These are phyloP conservation scores for Fukomys damarensis DNA, from an alignment of 2,113 vertebrate genomes.

Conservation along the genomic window DNA sequence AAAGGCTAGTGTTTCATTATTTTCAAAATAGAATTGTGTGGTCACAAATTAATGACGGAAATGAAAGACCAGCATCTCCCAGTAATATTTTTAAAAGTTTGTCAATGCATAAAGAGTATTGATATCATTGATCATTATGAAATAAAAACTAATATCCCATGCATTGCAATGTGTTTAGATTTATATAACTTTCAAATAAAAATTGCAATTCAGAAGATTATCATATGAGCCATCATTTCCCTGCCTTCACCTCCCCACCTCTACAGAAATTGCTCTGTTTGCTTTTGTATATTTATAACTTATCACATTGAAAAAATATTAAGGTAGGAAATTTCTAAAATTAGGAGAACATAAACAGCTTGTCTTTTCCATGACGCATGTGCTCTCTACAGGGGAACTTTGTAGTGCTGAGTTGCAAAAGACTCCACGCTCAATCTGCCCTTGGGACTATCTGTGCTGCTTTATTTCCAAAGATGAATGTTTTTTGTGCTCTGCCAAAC, in stretches of 20 bases:
- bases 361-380: slow-evolving; percentile 59
- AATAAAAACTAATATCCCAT: background rate
- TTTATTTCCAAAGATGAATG: slow-evolving; percentile 68
- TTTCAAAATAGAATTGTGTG: background rate
- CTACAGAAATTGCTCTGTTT: background rate
- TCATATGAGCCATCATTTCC: background rate
- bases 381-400: slow-evolving; percentile 67
- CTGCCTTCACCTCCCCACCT: background rate
- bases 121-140: background rate
- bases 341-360: slow-evolving; percentile 57
- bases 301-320: background rate
- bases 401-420: slow-evolving; percentile 60
- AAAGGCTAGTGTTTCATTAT: background rate
- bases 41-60: background rate
- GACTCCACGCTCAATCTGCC: slow-evolving; percentile 33
- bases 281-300: background rate
- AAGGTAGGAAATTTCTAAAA: slow-evolving; percentile 15
- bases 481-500: slow-evolving; percentile 59
- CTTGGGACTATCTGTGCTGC: slow-evolving; percentile 45
- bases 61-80: background rate
- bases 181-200: background rate
- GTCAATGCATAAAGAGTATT: background rate
- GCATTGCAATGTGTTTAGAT: background rate
- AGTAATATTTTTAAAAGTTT: background rate
- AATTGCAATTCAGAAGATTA: slow-evolving; percentile 6